phyloP scores from a whole-genome alignment of 2,113 vertebrate species.

The Smithornis capensis region DNA sequence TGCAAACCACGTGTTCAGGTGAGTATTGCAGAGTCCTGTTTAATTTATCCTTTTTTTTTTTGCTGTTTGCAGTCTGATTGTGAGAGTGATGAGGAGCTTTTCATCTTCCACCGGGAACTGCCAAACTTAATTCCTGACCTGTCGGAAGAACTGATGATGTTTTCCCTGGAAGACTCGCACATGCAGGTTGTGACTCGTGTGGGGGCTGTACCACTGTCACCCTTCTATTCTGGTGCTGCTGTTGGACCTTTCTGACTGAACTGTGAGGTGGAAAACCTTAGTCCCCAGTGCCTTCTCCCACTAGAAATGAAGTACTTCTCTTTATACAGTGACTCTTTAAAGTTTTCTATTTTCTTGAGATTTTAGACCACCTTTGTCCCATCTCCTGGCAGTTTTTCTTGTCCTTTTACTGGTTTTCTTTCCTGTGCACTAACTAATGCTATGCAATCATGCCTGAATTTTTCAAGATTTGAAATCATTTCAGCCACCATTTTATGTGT shows the following conservation, averaged over 20 bases:
- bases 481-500: neutral
- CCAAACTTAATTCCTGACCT: slow-evolving; percentile 67
- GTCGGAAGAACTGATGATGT: slow-evolving; percentile 56
- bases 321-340: neutral
- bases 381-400: neutral
- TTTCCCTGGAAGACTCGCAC: slow-evolving; percentile 44
- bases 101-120: slow-evolving; percentile 76
- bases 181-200: slow-evolving; percentile 48
- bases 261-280: neutral
- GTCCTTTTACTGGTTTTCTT: neutral
- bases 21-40: neutral
- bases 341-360: neutral
- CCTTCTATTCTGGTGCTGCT: neutral
- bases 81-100: slow-evolving; percentile 68
- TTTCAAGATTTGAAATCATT: neutral
- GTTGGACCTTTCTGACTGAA: neutral
- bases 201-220: neutral
- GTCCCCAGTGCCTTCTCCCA: neutral
- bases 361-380: neutral
- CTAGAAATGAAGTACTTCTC: neutral
- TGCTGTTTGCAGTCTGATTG: slow-evolving; percentile 73
- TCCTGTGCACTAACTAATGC: neutral
- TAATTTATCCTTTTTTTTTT: neutral
- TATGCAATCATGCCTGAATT: neutral
- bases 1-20: neutral